Percentiles rank a stretch among this genome's conserved stretches.
These are phyloP conservation scores for Hypselothyrea guttata DNA, from an alignment of 2,888 invertebrate species.

Conservation along the genomic window DNA sequence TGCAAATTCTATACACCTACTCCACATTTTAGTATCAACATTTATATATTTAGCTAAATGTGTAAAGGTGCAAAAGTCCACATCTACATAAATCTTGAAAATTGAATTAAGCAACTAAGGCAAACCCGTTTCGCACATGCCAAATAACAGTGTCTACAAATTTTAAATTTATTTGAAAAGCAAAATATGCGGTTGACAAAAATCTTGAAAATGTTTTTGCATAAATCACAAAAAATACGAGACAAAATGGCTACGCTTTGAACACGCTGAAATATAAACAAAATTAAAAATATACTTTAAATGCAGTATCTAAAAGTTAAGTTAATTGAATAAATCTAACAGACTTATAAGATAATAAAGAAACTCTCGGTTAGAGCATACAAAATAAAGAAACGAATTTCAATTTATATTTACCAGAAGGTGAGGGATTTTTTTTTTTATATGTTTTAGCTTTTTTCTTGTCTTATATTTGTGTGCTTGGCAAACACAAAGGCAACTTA, in stretches of 20 bases:
- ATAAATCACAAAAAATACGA: constrained; percentile 11
- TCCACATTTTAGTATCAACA: constrained; percentile 12
- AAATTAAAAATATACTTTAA: too few relatives aligned
- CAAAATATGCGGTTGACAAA: constrained; percentile 18
- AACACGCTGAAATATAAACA: too few relatives aligned
- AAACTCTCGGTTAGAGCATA: neutral
- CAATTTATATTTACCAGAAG: constrained; percentile 57
- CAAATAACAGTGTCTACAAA: constrained; percentile 32
- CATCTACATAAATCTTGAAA: constrained; percentile 46
- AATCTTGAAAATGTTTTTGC: constrained; percentile 32
- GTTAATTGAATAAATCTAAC: too few relatives aligned
- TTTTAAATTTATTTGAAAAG: constrained; percentile 35
- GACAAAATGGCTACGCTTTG: too few relatives aligned
- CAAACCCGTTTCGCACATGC: constrained; percentile 57
- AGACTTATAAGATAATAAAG: too few relatives aligned
- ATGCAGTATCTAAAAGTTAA: too few relatives aligned
- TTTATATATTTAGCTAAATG: neutral
- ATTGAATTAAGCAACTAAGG: constrained; percentile 52
- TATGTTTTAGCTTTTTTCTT: constrained; percentile 13
- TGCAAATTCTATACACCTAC: neutral
- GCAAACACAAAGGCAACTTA: constrained; percentile 50
- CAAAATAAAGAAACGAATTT: constrained; percentile 51
- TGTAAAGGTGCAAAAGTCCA: constrained; percentile 53
- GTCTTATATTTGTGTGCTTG: constrained; percentile 6
- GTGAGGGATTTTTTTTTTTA: constrained; percentile 54